Evolutionary conservation across 2,888 invertebrate species (phyloP).

Genomic region (Nysson spinosus): DNA sequence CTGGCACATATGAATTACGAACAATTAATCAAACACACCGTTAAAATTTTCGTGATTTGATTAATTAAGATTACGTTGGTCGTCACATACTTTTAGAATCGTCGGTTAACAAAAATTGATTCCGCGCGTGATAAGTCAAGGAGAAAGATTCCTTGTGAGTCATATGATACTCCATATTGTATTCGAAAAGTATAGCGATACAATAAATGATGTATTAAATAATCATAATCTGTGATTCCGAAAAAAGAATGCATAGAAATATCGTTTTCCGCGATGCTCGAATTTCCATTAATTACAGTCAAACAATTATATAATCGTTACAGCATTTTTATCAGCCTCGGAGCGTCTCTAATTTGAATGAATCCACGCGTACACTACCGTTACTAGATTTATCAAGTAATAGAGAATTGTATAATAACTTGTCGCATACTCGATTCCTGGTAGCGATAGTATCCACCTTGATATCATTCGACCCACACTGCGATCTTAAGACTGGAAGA

Average conservation of each 20-base stretch:
- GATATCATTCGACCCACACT: not conserved
- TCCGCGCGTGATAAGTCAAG: too few species aligned
- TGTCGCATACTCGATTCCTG: not conserved
- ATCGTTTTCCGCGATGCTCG: too few species aligned
- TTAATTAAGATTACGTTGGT: slow-evolving; percentile 1
- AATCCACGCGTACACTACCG: not conserved
- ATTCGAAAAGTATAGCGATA: too few species aligned
- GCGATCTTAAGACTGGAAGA: not conserved
- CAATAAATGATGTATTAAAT: too few species aligned
- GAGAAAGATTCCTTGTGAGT: not conserved
- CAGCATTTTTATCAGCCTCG: not conserved
- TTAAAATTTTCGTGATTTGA: slow-evolving; percentile 10
- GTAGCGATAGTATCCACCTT: slow-evolving; percentile 1
- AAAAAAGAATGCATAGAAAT: too few species aligned
- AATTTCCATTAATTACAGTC: too few species aligned
- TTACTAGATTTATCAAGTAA: not conserved
- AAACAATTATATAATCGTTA: not conserved
- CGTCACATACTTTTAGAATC: too few species aligned
- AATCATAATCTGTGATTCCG: too few species aligned
- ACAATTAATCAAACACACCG: slow-evolving; percentile 39
- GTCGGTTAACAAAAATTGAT: too few species aligned
- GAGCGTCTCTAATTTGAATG: not conserved
- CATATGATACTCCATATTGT: too few species aligned
- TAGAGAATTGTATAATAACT: slow-evolving; percentile 11
- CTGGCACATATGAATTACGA: slow-evolving; percentile 6